Evolutionary conservation across 2,888 invertebrate genomes (phyloP), one percentile per base, ranked within the genome.

Genomic region (Cecidostiba fungosa): DNA sequence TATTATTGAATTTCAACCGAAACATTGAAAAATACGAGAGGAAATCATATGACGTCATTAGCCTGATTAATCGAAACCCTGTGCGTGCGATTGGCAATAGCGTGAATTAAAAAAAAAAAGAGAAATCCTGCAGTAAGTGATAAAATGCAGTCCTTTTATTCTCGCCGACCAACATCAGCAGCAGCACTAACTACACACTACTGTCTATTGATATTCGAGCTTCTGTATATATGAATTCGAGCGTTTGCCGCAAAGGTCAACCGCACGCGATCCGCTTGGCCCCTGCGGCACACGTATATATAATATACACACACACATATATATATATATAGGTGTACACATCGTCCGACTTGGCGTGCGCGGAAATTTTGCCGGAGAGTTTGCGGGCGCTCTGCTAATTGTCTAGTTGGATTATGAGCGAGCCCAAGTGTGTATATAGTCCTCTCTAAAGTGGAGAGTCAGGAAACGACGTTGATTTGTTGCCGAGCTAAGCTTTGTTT

Each of bases 401-500:
- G 26, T 66, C 66, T 66, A 66, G 66, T 66, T 29, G 66, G 66
- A 66, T 66, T 66, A 66, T 66, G 66, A 66, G 66, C 29, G 66
- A 26, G 14, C 66, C 23, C 26, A 2, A 14, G 3, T 10, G 14
- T 66, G 29, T 66, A 66, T 12, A 29, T n/a, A 8, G 3, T 1
- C 32, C 32, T 3, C 32, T 32, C n/a, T 26, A 29, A 14, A 10
- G 12, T 12, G 5, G 66, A 26, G 66, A 26, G n/a, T 8, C 66
- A 14, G 66, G 16, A n/a, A 66, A 26, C n/a, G 66, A 66, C 23
- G 66, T 66, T 26, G 66, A 66, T 66, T 66, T 66, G 66, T 66
- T 66, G 29, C 26, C 23, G 14, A 23, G 29, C 62, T 3, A 3
- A 26, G 62, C 29, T 66, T 66, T 66, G 66, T 16, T 66, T 26